Conservation (phyloP, 2,888 invertebrate species). For the Torymus auratus region DNA sequence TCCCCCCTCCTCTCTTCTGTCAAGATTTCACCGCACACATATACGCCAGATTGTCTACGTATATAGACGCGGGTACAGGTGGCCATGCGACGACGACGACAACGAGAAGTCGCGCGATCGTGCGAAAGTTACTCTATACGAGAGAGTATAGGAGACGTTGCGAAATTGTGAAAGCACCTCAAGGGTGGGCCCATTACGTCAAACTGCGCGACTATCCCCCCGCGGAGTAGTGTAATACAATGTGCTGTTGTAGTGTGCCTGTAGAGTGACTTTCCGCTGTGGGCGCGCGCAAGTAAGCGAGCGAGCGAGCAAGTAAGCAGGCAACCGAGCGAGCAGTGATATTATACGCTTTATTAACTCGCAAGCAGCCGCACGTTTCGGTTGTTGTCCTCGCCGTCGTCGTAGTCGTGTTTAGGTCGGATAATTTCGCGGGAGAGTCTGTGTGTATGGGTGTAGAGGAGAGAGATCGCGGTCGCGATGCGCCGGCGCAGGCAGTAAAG, state of each 20-base stretch:
- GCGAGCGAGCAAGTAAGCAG: too few relatives aligned
- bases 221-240: conserved; percentile 1
- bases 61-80: conserved; percentile 44
- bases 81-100: conserved; percentile 14
- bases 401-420: not conserved
- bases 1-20: conserved; percentile 55
- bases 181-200: conserved; percentile 51
- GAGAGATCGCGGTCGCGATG: too few relatives aligned
- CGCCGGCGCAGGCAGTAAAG: too few relatives aligned
- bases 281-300: too few relatives aligned
- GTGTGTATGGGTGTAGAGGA: not conserved
- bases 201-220: conserved; percentile 22
- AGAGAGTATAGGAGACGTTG: conserved; percentile 54
- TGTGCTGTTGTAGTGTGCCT: not conserved
- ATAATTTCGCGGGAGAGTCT: conserved; percentile 10
- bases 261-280: not conserved
- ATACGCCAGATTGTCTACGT: not conserved
- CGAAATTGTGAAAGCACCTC: conserved; percentile 60
- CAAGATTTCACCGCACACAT: conserved; percentile 63
- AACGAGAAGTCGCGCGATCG: conserved; percentile 62
- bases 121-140: conserved; percentile 71
- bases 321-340: too few relatives aligned
- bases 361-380: conserved; percentile 8
- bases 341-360: conserved; percentile 23
- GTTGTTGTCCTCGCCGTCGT: not conserved